Evolutionary conservation across 2,888 invertebrate genomes (phyloP).

Genomic region (Lamproptera curius): DNA sequence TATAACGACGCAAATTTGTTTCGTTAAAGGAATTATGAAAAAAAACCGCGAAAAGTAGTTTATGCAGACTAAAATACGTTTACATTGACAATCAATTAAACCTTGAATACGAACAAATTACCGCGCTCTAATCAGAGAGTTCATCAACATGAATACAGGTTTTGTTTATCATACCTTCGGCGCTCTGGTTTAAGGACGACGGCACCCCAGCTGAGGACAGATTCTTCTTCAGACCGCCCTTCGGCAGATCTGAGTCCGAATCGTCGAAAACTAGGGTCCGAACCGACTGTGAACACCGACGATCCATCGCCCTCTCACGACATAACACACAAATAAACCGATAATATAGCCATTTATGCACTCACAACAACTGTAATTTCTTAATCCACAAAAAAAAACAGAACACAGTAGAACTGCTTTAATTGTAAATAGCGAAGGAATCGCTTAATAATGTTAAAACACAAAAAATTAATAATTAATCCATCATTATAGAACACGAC

Average conservation of each 20-base stretch:
- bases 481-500: conserved; percentile 55
- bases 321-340: conserved; percentile 56
- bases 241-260: conserved; percentile 77
- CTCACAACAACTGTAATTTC: conserved; percentile 35
- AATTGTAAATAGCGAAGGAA: conserved; percentile 30
- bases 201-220: conserved; percentile 53
- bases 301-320: conserved; percentile 70
- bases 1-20: background rate
- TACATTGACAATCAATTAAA: conserved; percentile 51
- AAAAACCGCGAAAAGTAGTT: conserved; percentile 35
- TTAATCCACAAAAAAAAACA: conserved; percentile 37
- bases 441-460: conserved; percentile 28
- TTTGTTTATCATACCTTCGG: conserved; percentile 56
- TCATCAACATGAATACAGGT: conserved; percentile 35
- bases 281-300: conserved; percentile 83
- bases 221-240: conserved; percentile 62
- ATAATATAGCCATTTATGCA: conserved; percentile 64
- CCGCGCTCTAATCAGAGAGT: conserved; percentile 34
- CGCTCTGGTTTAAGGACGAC: conserved; percentile 63
- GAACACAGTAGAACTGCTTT: conserved; percentile 32
- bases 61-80: conserved; percentile 48
- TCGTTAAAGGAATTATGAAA: too few species aligned
- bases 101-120: conserved; percentile 55
- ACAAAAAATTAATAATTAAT: conserved; percentile 34
- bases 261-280: conserved; percentile 88